A percentile compares a stretch with the other conserved stretches of the same genome.
phyloP scores from a whole-genome alignment of 2,113 vertebrate species.

The Urocynchramus pylzowi region DNA sequence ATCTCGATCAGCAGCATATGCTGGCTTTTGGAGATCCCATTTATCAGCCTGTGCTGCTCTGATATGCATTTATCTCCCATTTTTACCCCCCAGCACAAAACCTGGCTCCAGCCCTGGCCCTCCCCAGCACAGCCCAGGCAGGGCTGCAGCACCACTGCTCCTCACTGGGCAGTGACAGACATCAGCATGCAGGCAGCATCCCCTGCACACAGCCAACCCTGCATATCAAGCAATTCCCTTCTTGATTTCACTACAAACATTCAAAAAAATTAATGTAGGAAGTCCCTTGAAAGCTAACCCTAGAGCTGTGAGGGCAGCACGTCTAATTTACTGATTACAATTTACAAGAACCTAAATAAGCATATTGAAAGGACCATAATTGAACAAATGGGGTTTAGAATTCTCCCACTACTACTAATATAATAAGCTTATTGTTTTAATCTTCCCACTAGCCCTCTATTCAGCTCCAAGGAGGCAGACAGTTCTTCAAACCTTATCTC shows the following conservation, averaged over 20 bases:
- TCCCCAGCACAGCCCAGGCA: background rate
- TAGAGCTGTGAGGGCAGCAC: slow-evolving; percentile 40
- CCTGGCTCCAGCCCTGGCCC: background rate
- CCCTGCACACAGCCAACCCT: background rate
- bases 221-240: slow-evolving; percentile 42
- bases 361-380: slow-evolving; percentile 52
- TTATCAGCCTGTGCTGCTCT: background rate
- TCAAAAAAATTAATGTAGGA: background rate
- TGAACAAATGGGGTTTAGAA: slow-evolving; percentile 59
- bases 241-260: slow-evolving; percentile 30
- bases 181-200: slow-evolving; percentile 44
- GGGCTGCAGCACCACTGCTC: background rate
- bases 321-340: slow-evolving; percentile 65
- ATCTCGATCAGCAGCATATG: background rate
- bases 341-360: slow-evolving; percentile 64
- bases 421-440: slow-evolving; percentile 56
- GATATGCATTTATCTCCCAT: background rate
- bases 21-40: background rate
- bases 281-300: slow-evolving; percentile 51
- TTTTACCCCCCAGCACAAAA: background rate
- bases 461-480: slow-evolving; percentile 33
- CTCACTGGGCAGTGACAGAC: background rate
- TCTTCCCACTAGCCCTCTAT: slow-evolving; percentile 24
- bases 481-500: slow-evolving; percentile 33
- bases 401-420: slow-evolving; percentile 53